phyloP scores from a whole-genome alignment of 2,888 invertebrate genomes.

The Archips xylosteana region DNA sequence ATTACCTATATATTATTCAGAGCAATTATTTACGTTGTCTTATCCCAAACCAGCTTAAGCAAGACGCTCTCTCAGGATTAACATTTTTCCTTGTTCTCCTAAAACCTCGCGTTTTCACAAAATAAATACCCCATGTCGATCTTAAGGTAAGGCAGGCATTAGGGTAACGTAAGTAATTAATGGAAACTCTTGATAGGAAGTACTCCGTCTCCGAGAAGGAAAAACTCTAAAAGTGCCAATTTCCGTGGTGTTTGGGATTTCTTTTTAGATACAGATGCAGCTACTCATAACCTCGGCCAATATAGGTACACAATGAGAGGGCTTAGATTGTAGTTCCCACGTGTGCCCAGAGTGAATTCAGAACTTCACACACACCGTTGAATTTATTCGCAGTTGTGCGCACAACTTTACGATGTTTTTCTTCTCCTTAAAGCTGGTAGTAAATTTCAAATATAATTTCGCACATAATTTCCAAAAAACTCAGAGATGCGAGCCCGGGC shows the following conservation, averaged over 20 bases:
- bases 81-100: background rate
- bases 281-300: too few relatives aligned
- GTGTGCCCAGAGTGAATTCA: too few relatives aligned
- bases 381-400: too few relatives aligned
- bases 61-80: conserved; percentile 1
- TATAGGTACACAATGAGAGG: too few relatives aligned
- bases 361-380: too few relatives aligned
- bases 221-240: background rate
- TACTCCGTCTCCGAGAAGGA: background rate
- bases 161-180: conserved; percentile 1
- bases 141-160: background rate
- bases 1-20: conserved; percentile 3
- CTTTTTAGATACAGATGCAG: background rate
- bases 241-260: background rate
- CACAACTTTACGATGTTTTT: too few relatives aligned
- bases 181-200: background rate
- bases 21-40: background rate
- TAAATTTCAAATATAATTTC: too few relatives aligned
- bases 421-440: too few relatives aligned
- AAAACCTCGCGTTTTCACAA: background rate
- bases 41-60: conserved; percentile 4
- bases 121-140: conserved; percentile 3
- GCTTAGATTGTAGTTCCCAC: too few relatives aligned
- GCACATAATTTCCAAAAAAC: too few relatives aligned
- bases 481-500: too few relatives aligned